Evolutionary conservation across 2,888 invertebrate genomes (phyloP).

Genomic region (Phaedon cochleariae): DNA sequence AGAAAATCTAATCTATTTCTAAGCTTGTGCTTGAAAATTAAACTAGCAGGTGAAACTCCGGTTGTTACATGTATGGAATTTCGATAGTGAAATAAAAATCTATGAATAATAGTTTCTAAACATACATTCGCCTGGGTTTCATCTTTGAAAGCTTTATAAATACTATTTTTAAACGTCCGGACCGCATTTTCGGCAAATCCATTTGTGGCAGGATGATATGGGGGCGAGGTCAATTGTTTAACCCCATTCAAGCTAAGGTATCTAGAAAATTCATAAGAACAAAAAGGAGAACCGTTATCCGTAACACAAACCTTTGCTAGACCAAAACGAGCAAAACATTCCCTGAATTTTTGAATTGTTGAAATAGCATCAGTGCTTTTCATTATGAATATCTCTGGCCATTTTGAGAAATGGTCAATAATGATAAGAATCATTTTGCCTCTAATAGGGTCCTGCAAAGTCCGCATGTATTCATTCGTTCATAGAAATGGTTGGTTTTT

Average conservation of each 20-base stretch:
- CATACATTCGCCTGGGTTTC: background rate
- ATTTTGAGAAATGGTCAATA: conserved; percentile 59
- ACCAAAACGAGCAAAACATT: conserved; percentile 45
- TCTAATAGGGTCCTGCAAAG: conserved; percentile 55
- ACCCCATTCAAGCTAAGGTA: conserved; percentile 42
- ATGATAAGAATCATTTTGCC: conserved; percentile 27
- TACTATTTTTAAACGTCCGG: too few species aligned
- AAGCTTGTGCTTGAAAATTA: conserved; percentile 24
- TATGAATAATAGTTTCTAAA: conserved; percentile 17
- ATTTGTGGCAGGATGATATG: conserved; percentile 32
- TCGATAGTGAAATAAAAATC: conserved; percentile 31
- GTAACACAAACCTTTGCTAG: conserved; percentile 42
- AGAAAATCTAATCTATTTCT: conserved; percentile 23
- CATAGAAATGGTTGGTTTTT: conserved; percentile 28
- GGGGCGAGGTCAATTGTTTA: conserved; percentile 42
- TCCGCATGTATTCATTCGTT: conserved; percentile 60
- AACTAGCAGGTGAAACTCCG: conserved; percentile 21
- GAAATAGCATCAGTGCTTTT: conserved; percentile 1
- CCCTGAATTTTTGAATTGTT: conserved; percentile 29
- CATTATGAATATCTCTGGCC: conserved; percentile 54
- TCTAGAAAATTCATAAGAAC: conserved; percentile 38
- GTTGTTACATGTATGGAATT: conserved; percentile 28
- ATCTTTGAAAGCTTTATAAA: conserved; percentile 23
- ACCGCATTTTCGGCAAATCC: conserved; percentile 35
- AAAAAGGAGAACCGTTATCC: conserved; percentile 46